phyloP scores from a whole-genome alignment of 2,888 invertebrate genomes.

The Drosophila paranaensis region DNA sequence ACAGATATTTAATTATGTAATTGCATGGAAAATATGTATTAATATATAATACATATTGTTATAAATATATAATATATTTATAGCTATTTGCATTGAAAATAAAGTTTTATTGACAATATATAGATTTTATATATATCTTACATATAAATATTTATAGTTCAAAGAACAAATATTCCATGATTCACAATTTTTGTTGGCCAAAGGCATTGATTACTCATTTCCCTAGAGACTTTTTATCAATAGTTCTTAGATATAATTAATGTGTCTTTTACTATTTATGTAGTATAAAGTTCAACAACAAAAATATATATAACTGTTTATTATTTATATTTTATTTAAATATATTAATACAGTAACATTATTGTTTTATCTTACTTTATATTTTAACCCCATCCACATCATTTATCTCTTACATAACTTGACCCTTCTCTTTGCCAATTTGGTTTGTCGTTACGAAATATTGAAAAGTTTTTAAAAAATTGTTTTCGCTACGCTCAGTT shows the following conservation, averaged over 20 bases:
- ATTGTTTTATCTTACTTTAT: background rate
- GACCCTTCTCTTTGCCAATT: conserved; percentile 14
- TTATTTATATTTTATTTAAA: background rate
- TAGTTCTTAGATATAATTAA: background rate
- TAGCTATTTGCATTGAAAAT: too few species aligned
- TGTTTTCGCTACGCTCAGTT: conserved; percentile 26
- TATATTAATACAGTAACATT: background rate
- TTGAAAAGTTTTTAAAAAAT: conserved; percentile 2
- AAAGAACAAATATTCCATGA: background rate
- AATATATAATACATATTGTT: too few species aligned
- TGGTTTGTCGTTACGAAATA: conserved; percentile 7
- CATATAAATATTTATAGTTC: background rate
- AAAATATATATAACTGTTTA: background rate
- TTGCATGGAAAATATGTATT: background rate
- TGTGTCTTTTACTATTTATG: background rate
- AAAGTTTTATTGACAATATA: too few species aligned
- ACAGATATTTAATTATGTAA: conserved; percentile 26
- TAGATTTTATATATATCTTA: background rate
- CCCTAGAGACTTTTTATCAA: background rate
- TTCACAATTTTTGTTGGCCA: background rate
- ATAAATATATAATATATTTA: too few species aligned
- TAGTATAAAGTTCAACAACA: background rate
- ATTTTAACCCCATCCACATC: background rate
- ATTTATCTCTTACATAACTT: conserved; percentile 25
- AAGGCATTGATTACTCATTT: background rate